Base-by-base conservation (phyloP, 2,797 vertebrate species). In the Neosalanx taihuensis region DNA sequence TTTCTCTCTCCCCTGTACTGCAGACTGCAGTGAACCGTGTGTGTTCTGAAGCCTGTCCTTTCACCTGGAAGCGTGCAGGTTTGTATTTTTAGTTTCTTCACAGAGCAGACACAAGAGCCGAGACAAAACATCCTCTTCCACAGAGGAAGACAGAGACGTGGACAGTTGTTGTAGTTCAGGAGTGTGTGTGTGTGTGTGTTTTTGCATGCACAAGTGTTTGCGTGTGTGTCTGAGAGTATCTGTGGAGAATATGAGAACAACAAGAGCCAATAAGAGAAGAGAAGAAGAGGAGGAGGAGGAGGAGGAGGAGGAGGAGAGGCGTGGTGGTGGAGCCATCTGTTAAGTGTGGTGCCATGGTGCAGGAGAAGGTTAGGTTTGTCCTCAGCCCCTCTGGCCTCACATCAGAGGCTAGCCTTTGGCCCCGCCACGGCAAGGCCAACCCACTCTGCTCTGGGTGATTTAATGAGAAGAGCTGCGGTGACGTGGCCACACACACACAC, bases 361-460 rank as follows among this genome's bases (percentile, higher is more conserved):
- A 94, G 88, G 95, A 95, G 91, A 95, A 95, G 95, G 96, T 98
- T 87, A 91, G 94, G 95, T 96, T 90, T 90, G 84, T 88, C 86
- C 83, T 83, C 87, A 84, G 87, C 81, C 83, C 80, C 87, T 82
- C 87, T 93, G 91, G 92, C 90, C 76, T 26, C 83, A 92, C 90
- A 90, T 93, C 92, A 93, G 88, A 93, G 86, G 85, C 72, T 83
- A 67, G 71, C 73, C 71, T 76, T 81, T 89, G 88, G 89, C 89
- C 87, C 81, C 80, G 80, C 80, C 78, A 75, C 75, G 29, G 31
- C 76, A 71, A 65, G 85, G 76, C 84, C 81, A 81, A 88, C 82
- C 83, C 73, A 76, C 82, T 82, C 86, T 81, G 83, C 82, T 87
- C 84, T 66, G 82, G 77, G 86, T 87, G 86, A 87, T 89, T 90